These are phyloP conservation scores for Corythoichthys intestinalis DNA, from an alignment of 2,113 vertebrate genomes.

Conservation along the genomic window DNA sequence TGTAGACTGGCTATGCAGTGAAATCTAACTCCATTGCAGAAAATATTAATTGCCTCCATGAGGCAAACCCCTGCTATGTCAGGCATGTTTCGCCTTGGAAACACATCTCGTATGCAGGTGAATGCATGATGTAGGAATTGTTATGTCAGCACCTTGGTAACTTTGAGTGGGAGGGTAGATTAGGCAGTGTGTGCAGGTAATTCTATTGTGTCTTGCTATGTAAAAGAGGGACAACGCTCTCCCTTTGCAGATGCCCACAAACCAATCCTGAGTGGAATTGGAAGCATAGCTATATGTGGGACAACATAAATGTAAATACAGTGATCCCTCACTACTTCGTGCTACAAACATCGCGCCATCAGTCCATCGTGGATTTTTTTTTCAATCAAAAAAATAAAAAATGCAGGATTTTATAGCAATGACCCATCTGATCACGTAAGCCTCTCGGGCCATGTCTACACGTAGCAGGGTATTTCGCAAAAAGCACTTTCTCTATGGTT, in stretches of 20 bases:
- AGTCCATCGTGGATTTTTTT: too few relatives aligned
- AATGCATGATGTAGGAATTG: slow-evolving; percentile 11
- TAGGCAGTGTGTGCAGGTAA: slow-evolving; percentile 7
- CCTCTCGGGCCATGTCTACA: too few relatives aligned
- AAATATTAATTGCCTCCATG: not conserved
- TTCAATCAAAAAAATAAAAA: too few relatives aligned
- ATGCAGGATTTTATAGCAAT: too few relatives aligned
- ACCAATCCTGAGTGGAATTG: not conserved
- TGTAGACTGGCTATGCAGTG: slow-evolving; percentile 11
- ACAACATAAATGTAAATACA: too few relatives aligned
- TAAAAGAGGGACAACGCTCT: slow-evolving; percentile 17
- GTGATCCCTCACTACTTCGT: too few relatives aligned
- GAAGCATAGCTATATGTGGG: too few relatives aligned
- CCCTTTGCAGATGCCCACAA: not conserved
- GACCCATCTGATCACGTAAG: too few relatives aligned
- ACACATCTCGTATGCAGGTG: slow-evolving; percentile 7
- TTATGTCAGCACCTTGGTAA: slow-evolving; percentile 45
- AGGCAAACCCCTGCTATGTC: slow-evolving; percentile 24
- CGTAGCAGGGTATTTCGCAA: too few relatives aligned
- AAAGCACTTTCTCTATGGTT: too few relatives aligned
- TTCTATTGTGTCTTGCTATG: slow-evolving; percentile 47
- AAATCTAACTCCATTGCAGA: slow-evolving; percentile 32
- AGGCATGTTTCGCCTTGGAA: slow-evolving; percentile 22
- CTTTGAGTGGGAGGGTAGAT: slow-evolving; percentile 24
- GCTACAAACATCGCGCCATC: too few relatives aligned